These are phyloP conservation scores for Branchinecta lynchi DNA, from an alignment of 1,140 invertebrate species.

Conservation along the genomic window DNA sequence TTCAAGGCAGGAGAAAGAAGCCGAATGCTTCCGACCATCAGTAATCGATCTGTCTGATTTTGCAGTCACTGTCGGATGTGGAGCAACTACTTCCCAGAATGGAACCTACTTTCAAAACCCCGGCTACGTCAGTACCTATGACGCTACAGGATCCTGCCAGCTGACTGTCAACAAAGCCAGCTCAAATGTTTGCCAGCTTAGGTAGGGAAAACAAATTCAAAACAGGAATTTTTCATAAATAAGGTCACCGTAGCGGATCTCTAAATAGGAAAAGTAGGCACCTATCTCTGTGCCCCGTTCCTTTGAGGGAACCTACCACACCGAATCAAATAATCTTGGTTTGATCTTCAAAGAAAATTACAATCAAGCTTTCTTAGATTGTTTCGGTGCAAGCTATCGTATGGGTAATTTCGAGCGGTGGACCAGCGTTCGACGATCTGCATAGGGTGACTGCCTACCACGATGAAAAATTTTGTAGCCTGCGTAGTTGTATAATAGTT, in stretches of 20 bases:
- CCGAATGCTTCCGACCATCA: too few relatives aligned
- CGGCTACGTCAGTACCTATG: constrained; percentile 53
- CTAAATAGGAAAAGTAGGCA: not conserved
- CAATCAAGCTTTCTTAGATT: too few relatives aligned
- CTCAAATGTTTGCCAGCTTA: constrained; percentile 61
- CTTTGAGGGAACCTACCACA: too few relatives aligned
- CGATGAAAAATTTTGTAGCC: too few relatives aligned
- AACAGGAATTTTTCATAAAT: not conserved
- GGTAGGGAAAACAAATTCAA: constrained; percentile 32
- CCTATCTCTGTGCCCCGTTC: not conserved
- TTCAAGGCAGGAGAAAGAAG: too few relatives aligned
- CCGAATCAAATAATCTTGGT: constrained; percentile 14
- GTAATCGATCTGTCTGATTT: constrained; percentile 15
- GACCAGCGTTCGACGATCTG: too few relatives aligned
- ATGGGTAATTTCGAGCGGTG: too few relatives aligned
- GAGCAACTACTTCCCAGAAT: constrained; percentile 54
- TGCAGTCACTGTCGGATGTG: constrained; percentile 56
- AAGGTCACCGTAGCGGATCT: not conserved
- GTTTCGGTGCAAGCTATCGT: not conserved
- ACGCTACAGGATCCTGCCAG: constrained; percentile 63
- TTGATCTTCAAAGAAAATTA: constrained; percentile 6
- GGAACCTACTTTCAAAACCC: constrained; percentile 66
- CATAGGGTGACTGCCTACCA: too few relatives aligned
- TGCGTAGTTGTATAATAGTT: too few relatives aligned
- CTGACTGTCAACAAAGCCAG: constrained; percentile 56